These are phyloP conservation scores for Falco concolor DNA, from an alignment of 2,797 vertebrate genomes.

Conservation along the genomic window DNA sequence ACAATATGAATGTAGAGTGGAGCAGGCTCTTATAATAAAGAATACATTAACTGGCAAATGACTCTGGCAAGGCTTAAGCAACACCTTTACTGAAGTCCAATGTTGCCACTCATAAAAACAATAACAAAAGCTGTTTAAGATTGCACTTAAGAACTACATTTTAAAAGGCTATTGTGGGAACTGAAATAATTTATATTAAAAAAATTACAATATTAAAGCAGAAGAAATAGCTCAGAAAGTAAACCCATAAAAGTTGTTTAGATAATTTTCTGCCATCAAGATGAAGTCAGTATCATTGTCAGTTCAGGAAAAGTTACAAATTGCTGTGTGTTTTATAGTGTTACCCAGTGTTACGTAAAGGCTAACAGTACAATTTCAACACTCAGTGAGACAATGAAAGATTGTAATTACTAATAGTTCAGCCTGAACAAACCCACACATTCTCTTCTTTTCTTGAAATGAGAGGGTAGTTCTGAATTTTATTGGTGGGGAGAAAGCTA, in stretches of 20 bases:
- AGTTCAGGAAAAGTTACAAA: not conserved
- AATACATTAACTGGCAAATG: not conserved
- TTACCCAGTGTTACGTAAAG: not conserved
- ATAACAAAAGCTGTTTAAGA: not conserved
- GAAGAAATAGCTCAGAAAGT: not conserved
- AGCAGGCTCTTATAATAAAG: not conserved
- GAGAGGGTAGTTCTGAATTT: not conserved
- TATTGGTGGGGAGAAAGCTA: not conserved
- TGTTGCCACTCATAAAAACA: not conserved
- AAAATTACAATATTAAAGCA: not conserved
- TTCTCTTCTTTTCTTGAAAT: not conserved
- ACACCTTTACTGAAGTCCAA: not conserved
- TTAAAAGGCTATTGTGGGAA: not conserved
- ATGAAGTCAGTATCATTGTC: not conserved
- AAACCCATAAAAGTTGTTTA: not conserved
- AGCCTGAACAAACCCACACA: not conserved
- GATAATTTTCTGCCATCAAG: not conserved
- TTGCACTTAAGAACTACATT: not conserved
- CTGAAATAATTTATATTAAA: not conserved
- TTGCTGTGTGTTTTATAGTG: not conserved
- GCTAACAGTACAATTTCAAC: not conserved
- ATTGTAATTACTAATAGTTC: not conserved
- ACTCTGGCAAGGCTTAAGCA: not conserved
- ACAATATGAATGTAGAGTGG: not conserved
- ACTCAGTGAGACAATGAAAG: not conserved